Conservation (phyloP, 2,888 invertebrate species). For the Criorhina ranunculi region DNA sequence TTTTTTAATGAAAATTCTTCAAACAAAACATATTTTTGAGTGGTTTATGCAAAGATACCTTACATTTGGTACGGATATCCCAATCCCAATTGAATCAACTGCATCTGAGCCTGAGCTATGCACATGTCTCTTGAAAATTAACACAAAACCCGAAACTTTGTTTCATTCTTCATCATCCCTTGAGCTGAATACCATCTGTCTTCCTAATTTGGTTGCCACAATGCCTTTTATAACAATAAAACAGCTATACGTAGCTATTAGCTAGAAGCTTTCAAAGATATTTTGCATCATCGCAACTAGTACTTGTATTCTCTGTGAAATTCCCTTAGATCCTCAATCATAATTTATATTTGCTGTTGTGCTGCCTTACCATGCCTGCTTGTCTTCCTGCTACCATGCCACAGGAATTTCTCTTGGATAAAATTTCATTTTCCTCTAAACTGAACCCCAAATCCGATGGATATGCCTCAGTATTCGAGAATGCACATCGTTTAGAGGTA, state of each 20-base stretch:
- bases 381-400: too few relatives aligned
- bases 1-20: not conserved
- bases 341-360: constrained; percentile 27
- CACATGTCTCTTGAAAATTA: not conserved
- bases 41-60: not conserved
- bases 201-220: not conserved
- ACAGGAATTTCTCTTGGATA: not conserved
- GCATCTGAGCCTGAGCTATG: not conserved
- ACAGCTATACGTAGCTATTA: constrained; percentile 12
- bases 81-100: not conserved
- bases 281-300: constrained; percentile 6
- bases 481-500: constrained; percentile 4
- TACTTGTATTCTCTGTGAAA: not conserved
- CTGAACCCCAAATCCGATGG: constrained; percentile 14
- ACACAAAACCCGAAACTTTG: not conserved
- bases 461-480: constrained; percentile 3
- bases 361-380: not conserved
- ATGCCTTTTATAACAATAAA: constrained; percentile 13
- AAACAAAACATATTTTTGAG: not conserved
- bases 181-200: not conserved
- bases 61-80: not conserved
- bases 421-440: not conserved
- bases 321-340: constrained; percentile 39
- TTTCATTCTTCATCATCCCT: not conserved
- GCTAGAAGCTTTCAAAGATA: constrained; percentile 10